Percentiles rank a stretch among this genome's conserved stretches.
phyloP scores from a whole-genome alignment of 2,888 invertebrate genomes.

The Dicyrtomina minuta region DNA sequence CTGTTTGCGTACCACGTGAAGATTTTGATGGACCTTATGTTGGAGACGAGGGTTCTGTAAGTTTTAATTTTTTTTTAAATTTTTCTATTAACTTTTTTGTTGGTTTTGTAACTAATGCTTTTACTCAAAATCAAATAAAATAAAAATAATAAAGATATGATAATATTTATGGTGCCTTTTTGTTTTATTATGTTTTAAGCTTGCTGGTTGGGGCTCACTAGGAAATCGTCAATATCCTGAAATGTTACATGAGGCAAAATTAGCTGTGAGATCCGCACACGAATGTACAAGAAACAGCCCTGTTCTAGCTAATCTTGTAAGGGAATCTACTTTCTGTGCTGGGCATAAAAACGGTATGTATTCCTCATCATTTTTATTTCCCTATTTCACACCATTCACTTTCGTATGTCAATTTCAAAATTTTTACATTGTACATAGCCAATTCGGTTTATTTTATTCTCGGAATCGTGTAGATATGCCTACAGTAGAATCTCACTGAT shows the following conservation, averaged over 20 bases:
- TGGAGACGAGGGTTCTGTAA: conserved; percentile 24
- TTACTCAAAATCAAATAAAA: too few relatives aligned
- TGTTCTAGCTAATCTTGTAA: conserved; percentile 30
- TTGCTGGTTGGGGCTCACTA: conserved; percentile 37
- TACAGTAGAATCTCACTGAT: too few relatives aligned
- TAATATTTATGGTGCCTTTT: background rate
- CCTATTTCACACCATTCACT: too few relatives aligned
- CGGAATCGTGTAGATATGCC: too few relatives aligned
- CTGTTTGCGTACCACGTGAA: conserved; percentile 33
- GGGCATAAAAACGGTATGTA: conserved; percentile 32
- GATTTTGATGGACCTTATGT: conserved; percentile 23
- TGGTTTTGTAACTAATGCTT: too few relatives aligned
- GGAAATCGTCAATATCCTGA: conserved; percentile 35
- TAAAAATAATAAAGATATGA: too few relatives aligned
- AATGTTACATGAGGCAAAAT: conserved; percentile 28
- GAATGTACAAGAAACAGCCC: conserved; percentile 29
- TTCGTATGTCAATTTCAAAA: too few relatives aligned
- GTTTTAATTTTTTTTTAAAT: background rate
- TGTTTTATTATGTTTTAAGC: conserved; percentile 11
- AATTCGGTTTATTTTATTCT: too few relatives aligned
- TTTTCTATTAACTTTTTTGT: background rate
- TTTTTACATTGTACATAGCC: too few relatives aligned
- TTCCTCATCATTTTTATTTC: too few relatives aligned
- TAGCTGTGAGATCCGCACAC: conserved; percentile 21
- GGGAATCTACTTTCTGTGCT: conserved; percentile 38